Base-by-base conservation (phyloP, 1,140 invertebrate species). In the Hypothenemus hampei region DNA sequence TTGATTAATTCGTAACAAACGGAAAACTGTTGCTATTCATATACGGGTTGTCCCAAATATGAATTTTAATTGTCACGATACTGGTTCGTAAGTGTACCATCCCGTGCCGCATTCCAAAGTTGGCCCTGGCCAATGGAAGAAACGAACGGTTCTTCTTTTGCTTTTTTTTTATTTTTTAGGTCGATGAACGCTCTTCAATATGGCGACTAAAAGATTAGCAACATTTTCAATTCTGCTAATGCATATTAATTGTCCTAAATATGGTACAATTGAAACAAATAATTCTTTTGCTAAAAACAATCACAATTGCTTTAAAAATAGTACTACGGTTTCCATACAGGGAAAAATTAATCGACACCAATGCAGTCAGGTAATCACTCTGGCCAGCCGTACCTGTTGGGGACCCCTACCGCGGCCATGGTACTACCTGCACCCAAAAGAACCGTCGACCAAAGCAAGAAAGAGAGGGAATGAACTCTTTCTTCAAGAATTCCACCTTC, bases 401-500 rank as follows among this genome's bases (percentile, higher is more conserved):
- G n/a, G 26, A 29, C 6, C 26, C 26, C 6, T n/a, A 6, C 26
- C 6, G 26, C n/a, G n/a, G 6, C 26, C n/a, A n/a, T n/a, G n/a
- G n/a, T 29, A 29, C 26, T 7, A 29, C 26, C n/a, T n/a, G 26
- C 26, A 29, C 26, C 6, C 26, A 29, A 6, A 7, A 7, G n/a
- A 37, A 37, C 13, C 35, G 18, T 13, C 35, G n/a, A 37, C 35
- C 35, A 15, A 16, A 15, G 35, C 35, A 37, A 11, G 15, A 16
- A 11, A 11, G n/a, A 37, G 35, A 8, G 35, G 11, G 11, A n/a
- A n/a, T n/a, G n/a, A n/a, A n/a, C n/a, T n/a, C n/a, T 37, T 37
- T 16, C 15, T 37, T 37, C 35, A 37, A 37, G 35, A 37, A 37
- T 37, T 37, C 35, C 35, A 16, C 18, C 35, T 37, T 37, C 35